Percentiles rank a stretch among this genome's conserved stretches.
Evolutionary conservation across 2,113 vertebrate genomes (phyloP).

Genomic region (Mirza zaza): DNA sequence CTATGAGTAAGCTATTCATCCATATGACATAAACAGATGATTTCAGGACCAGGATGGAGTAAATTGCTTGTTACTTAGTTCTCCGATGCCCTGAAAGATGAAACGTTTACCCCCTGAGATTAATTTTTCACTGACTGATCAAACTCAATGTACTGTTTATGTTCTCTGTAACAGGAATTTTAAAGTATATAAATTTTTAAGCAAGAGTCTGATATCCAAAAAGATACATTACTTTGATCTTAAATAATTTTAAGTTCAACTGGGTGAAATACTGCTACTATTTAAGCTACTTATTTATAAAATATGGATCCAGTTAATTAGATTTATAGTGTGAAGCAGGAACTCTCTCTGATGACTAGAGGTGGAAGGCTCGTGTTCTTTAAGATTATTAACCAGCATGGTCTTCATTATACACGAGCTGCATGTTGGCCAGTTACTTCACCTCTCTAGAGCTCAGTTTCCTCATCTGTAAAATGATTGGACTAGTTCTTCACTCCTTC

Average conservation of each 20-base stretch:
- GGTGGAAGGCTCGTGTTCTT: slow-evolving; percentile 2
- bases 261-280: slow-evolving; percentile 54
- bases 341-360: slow-evolving; percentile 46
- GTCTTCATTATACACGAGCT: slow-evolving; percentile 35
- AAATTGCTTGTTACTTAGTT: slow-evolving; percentile 66
- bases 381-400: background rate
- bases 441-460: slow-evolving; percentile 20
- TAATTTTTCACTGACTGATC: slow-evolving; percentile 77
- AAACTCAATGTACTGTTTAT: slow-evolving; percentile 77
- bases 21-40: background rate
- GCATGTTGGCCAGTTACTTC: background rate
- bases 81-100: slow-evolving; percentile 54
- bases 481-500: background rate
- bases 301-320: slow-evolving; percentile 70
- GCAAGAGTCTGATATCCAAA: slow-evolving; percentile 65
- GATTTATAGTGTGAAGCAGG: slow-evolving; percentile 60
- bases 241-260: slow-evolving; percentile 76
- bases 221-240: slow-evolving; percentile 76
- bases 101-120: slow-evolving; percentile 72
- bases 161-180: slow-evolving; percentile 75
- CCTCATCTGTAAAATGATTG: slow-evolving; percentile 12
- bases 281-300: slow-evolving; percentile 72
- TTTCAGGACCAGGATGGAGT: slow-evolving; percentile 36
- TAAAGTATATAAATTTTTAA: slow-evolving; percentile 76
- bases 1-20: background rate